Conservation (phyloP, 2,113 vertebrate genomes). For the Lamprotornis superbus region DNA sequence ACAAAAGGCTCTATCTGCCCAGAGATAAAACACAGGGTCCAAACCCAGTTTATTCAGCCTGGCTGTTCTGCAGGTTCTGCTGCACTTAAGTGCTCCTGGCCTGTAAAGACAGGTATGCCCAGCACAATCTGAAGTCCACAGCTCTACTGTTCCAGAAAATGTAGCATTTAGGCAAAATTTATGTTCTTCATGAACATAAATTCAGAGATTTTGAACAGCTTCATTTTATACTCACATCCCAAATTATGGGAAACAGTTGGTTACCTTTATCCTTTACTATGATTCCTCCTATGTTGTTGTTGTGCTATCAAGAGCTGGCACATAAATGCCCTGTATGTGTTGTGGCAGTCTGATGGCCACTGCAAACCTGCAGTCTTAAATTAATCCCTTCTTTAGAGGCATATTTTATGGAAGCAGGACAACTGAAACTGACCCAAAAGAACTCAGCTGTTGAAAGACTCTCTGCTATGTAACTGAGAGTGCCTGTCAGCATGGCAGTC, state of each 20-base stretch:
- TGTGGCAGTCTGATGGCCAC: not conserved
- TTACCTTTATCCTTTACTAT: not conserved
- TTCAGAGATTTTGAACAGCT: not conserved
- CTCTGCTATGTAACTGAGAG: not conserved
- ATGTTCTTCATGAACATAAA: not conserved
- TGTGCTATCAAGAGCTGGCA: not conserved
- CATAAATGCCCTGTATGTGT: not conserved
- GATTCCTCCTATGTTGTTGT: not conserved
- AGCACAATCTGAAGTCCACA: not conserved
- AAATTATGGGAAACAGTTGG: not conserved
- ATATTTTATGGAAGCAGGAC: not conserved
- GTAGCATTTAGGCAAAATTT: not conserved
- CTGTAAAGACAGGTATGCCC: not conserved
- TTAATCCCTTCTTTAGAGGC: not conserved
- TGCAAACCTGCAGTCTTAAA: not conserved
- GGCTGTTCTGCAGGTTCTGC: not conserved
- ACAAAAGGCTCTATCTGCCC: not conserved
- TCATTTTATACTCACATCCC: not conserved
- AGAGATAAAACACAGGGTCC: not conserved
- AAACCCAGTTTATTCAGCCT: not conserved
- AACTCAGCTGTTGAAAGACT: not conserved
- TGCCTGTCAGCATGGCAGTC: not conserved
- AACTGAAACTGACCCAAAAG: not conserved
- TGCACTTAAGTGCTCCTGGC: not conserved
- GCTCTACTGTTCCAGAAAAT: not conserved